Percentiles rank a stretch among this genome's conserved stretches.
Conservation (phyloP, 2,888 invertebrate genomes). For the Cheilosia scutellata region DNA sequence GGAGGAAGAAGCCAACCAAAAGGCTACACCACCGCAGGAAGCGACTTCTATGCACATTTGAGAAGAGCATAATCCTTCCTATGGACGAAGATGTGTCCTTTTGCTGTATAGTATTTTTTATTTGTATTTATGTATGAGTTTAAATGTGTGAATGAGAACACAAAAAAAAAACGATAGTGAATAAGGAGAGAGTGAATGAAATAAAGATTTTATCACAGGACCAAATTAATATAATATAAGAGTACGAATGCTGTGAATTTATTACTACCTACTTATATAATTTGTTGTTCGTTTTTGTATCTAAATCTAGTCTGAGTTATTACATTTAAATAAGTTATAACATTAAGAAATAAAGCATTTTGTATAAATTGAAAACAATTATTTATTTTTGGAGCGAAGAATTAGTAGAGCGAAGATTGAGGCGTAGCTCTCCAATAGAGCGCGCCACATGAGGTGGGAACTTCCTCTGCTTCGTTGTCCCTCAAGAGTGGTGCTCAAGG, state of each 20-base stretch:
- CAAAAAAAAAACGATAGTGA: neutral
- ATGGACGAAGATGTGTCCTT: constrained; percentile 36
- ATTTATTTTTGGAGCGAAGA: neutral
- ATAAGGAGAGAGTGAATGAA: neutral
- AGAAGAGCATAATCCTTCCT: constrained; percentile 41
- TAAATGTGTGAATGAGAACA: constrained; percentile 34
- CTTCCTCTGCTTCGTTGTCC: too few species aligned
- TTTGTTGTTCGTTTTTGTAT: constrained; percentile 65
- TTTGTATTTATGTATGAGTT: constrained; percentile 54
- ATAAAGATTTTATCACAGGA: constrained; percentile 10
- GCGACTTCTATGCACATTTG: constrained; percentile 80
- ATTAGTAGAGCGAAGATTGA: too few species aligned
- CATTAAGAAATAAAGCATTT: constrained; percentile 68
- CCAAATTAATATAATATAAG: constrained; percentile 28
- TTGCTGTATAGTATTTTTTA: constrained; percentile 64
- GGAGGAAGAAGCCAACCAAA: constrained; percentile 79
- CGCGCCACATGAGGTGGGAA: too few species aligned
- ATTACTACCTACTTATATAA: constrained; percentile 48
- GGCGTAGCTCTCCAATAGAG: too few species aligned
- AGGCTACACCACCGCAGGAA: constrained; percentile 66
- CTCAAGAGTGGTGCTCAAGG: too few species aligned
- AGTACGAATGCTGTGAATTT: constrained; percentile 69
- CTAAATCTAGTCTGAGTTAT: constrained; percentile 69
- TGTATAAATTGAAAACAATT: constrained; percentile 46
- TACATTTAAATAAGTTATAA: constrained; percentile 49